These are phyloP conservation scores for Nebria salina DNA, from an alignment of 2,888 invertebrate genomes.

Conservation along the genomic window DNA sequence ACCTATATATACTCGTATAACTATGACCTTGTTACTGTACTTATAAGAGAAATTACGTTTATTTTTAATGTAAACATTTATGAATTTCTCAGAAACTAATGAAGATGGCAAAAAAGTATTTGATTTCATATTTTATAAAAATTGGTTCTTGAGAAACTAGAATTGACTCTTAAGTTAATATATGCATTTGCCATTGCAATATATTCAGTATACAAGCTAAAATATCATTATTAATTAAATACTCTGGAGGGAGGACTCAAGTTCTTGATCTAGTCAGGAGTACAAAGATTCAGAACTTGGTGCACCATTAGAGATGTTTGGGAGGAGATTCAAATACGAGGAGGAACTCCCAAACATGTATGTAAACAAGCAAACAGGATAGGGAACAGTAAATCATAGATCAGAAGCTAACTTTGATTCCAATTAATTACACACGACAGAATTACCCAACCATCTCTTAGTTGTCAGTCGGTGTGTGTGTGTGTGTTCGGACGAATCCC, in stretches of 20 bases:
- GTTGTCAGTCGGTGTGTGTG: slow-evolving; percentile 4
- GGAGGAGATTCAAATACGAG: neutral
- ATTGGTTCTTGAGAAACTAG: no score
- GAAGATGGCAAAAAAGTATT: no score
- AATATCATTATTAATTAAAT: no score
- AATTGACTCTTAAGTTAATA: no score
- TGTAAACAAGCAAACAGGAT: slow-evolving; percentile 17
- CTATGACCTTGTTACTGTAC: neutral
- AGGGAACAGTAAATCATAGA: slow-evolving; percentile 51
- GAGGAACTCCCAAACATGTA: slow-evolving; percentile 13
- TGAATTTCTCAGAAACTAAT: no score
- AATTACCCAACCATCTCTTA: slow-evolving; percentile 8
- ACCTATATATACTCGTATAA: neutral
- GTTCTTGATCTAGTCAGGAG: neutral
- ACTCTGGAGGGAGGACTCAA: no score
- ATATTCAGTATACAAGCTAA: no score
- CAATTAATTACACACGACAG: slow-evolving; percentile 59
- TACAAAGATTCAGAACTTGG: neutral
- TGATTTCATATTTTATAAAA: no score
- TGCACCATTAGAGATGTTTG: no score
- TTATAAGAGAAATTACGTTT: neutral
- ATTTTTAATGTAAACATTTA: no score
- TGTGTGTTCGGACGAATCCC: slow-evolving; percentile 9
- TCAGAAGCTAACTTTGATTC: slow-evolving; percentile 63
- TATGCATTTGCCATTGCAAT: no score